Percentiles rank a stretch among this genome's conserved stretches.
Evolutionary conservation across 2,113 vertebrate species (phyloP).

Genomic region (Coreoperca whiteheadi): DNA sequence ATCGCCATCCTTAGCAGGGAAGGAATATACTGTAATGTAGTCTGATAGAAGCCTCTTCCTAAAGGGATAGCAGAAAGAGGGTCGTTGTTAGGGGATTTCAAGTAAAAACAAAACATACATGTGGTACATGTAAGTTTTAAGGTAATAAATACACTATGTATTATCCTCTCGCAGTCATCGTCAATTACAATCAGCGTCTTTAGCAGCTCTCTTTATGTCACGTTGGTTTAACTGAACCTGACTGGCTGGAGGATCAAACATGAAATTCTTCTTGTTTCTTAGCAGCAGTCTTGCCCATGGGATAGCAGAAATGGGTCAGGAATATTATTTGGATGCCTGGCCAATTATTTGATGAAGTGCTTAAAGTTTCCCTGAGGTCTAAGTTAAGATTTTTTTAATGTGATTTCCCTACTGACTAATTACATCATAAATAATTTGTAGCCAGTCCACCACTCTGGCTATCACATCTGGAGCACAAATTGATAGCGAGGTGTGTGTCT

Average conservation of each 20-base stretch:
- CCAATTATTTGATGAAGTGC: constrained; percentile 71
- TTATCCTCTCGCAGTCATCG: neutral
- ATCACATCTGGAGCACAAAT: constrained; percentile 54
- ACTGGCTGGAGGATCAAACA: constrained; percentile 18
- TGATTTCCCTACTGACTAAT: constrained; percentile 72
- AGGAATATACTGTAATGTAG: neutral
- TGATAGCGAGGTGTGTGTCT: constrained; percentile 19
- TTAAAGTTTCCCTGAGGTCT: constrained; percentile 72
- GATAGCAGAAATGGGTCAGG: constrained; percentile 69
- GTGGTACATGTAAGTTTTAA: neutral
- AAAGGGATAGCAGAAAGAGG: too few species aligned
- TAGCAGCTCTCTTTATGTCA: constrained; percentile 3
- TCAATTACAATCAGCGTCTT: constrained; percentile 14
- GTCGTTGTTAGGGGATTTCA: too few species aligned
- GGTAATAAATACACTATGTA: too few species aligned
- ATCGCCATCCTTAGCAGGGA: neutral
- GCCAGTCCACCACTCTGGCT: constrained; percentile 47
- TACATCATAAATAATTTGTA: constrained; percentile 80
- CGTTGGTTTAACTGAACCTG: constrained; percentile 29
- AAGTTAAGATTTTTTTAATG: constrained; percentile 74
- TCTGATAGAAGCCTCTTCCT: neutral
- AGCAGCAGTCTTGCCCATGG: neutral
- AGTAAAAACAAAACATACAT: neutral
- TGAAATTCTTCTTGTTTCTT: neutral
- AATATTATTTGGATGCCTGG: constrained; percentile 60